Conservation (phyloP, 1,140 invertebrate genomes). For the Drosophila pseudoobscura region DNA sequence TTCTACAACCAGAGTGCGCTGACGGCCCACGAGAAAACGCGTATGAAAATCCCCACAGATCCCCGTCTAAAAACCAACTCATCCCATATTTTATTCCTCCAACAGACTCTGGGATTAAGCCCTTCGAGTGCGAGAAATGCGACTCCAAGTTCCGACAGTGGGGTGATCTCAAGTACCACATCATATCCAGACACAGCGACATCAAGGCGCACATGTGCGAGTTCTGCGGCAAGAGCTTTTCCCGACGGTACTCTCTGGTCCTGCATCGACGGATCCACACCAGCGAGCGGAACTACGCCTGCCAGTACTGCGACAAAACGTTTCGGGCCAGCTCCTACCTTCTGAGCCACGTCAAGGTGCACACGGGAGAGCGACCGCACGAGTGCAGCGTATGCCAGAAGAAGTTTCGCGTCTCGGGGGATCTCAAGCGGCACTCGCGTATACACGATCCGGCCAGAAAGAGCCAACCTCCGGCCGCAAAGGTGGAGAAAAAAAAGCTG, state of each 20-base stretch:
- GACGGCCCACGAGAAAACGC: slow-evolving; percentile 89
- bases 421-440: slow-evolving; percentile 94
- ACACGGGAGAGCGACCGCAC: slow-evolving; percentile 94
- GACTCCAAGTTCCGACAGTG: slow-evolving; percentile 91
- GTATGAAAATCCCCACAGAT: slow-evolving; percentile 24
- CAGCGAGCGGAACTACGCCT: slow-evolving; percentile 94
- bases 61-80: not conserved
- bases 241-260: slow-evolving; percentile 96
- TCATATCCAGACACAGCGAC: slow-evolving; percentile 91
- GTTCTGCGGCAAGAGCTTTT: slow-evolving; percentile 95
- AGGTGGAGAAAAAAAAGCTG: slow-evolving; percentile 15
- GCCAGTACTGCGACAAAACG: slow-evolving; percentile 91
- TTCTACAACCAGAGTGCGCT: slow-evolving; percentile 92
- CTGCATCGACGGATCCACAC: slow-evolving; percentile 95
- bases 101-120: slow-evolving; percentile 89
- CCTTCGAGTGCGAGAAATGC: slow-evolving; percentile 90
- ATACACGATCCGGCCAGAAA: slow-evolving; percentile 86
- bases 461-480: not conserved
- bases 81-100: not conserved
- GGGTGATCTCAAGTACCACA: slow-evolving; percentile 95
- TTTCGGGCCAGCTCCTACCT: slow-evolving; percentile 94
- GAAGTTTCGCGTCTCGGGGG: slow-evolving; percentile 92
- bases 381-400: slow-evolving; percentile 91
- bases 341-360: slow-evolving; percentile 94
- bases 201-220: slow-evolving; percentile 94